Evolutionary conservation across 1,140 invertebrate genomes (phyloP).

Genomic region (Nasonia giraulti): DNA sequence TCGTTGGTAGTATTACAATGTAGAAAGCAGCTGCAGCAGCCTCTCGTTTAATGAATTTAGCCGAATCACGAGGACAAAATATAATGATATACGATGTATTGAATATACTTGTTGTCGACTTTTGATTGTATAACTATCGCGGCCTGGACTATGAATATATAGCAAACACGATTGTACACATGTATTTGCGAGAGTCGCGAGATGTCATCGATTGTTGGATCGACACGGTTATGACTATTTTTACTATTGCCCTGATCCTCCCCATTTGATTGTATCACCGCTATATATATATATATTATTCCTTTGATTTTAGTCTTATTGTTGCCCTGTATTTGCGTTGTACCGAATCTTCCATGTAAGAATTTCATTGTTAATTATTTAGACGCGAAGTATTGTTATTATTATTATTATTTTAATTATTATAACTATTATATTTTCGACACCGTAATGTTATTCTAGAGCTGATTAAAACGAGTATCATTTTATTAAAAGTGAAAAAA

Average conservation of each 20-base stretch:
- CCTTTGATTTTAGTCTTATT: conserved; percentile 39
- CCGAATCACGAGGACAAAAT: conserved; percentile 16
- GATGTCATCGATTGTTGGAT: conserved; percentile 44
- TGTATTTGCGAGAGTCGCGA: conserved; percentile 3
- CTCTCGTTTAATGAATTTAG: conserved; percentile 45
- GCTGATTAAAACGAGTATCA: conserved; percentile 46
- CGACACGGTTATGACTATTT: conserved; percentile 50
- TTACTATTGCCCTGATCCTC: conserved; percentile 15
- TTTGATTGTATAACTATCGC: not conserved
- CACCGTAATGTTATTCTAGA: conserved; percentile 46
- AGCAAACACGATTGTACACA: conserved; percentile 20
- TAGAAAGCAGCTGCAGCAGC: conserved; percentile 30
- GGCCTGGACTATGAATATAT: not conserved
- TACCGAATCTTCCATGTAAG: conserved; percentile 22
- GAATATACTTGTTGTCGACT: conserved; percentile 22
- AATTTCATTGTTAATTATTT: conserved; percentile 50
- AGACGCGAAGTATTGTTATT: conserved; percentile 48
- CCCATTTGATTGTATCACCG: conserved; percentile 16
- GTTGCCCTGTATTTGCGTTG: conserved; percentile 46
- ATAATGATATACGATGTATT: not conserved
- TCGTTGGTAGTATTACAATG: conserved; percentile 34
- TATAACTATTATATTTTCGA: conserved; percentile 45
- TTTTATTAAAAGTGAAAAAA: conserved; percentile 49
- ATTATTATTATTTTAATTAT: conserved; percentile 45
- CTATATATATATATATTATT: conserved; percentile 17